Evolutionary conservation across 2,797 vertebrate species (phyloP), one percentile per base, ranked within the genome.

Genomic region (Chelon auratus): DNA sequence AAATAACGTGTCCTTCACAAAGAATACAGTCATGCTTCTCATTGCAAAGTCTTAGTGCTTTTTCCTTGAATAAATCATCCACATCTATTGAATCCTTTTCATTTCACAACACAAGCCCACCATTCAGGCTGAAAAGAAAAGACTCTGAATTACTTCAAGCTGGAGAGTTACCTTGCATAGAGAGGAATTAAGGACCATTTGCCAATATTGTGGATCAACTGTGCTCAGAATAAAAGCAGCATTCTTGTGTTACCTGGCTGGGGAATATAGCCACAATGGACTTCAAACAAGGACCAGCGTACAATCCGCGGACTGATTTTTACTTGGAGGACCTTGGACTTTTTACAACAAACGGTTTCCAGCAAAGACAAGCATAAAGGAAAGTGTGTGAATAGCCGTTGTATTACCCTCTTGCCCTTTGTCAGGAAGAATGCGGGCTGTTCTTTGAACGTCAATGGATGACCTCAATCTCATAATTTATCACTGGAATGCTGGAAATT

Each of bases 141-240:
- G 89, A 90, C 85, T 83, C 91, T 93, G 93, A 93, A 95, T 94
- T 91, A 94, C 93, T 94, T 93, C 75, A 89, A 92, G 92, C 92
- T 89, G 84, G 87, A 93, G 93, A 94, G 93, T 94, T 94, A 92
- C 92, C 92, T 93, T 86, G 90, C 91, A 93, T 87, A 88, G 93
- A 93, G 87, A 88, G 82, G 93, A 94, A 95, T 95, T 95, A 95
- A 92, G 91, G 92, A 94, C 92, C 94, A 95, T 94, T 95, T 93
- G 94, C 93, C 94, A 95, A 95, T 94, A 95, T 94, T 95, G 93
- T 93, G 94, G 94, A 94, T 95, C 93, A 94, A 93, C 93, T 94
- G 91, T 91, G 88, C 76, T 3, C 81, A 77, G 88, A 91, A 95
- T 88, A 95, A 95, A 93, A 89, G 93, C 86, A 43, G 85, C 89